Evolutionary conservation across 2,888 invertebrate species (phyloP), one percentile per base, ranked within the genome.

Genomic region (Liopterus haemorrhoidalis): DNA sequence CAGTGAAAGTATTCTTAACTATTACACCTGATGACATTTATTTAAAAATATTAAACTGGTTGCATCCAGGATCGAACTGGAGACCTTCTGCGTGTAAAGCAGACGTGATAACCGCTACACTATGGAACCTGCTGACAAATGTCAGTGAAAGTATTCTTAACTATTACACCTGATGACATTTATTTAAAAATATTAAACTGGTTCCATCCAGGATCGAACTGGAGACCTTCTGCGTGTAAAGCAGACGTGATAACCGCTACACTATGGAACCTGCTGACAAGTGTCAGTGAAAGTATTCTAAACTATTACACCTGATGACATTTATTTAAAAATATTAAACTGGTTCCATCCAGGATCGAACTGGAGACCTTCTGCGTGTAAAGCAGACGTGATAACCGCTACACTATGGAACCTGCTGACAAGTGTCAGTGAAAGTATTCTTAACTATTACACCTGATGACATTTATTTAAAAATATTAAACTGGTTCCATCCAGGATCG

Each of bases 61-160:
- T 46, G 41, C 46, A 46, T 41, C 46, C 46, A 41, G 46, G 46
- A 46, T 46, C 46, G 46, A 46, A 46, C 46, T 41, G 46, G 46
- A 41, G 46, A 46, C 46, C 46, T 46, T 46, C 46, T 46, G 46
- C 46, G 46, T 46, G 46, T 46, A 46, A 46, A 46, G 46, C 46
- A 46, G 46, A 46, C 46, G 46, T 46, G 46, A 46, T 46, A 46
- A 46, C 46, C 46, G 46, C 46, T 46, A 46, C 46, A 46, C 46
- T 46, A 46, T 46, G 46, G 46, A 46, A 46, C 46, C 46, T n/a
- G n/a, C n/a, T n/a, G n/a, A n/a, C n/a, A n/a, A n/a, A n/a, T n/a
- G n/a, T n/a, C n/a, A n/a, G n/a, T n/a, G n/a, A n/a, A n/a, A n/a
- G n/a, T n/a, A n/a, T n/a, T n/a, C n/a, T n/a, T n/a, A n/a, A n/a